These are phyloP conservation scores for Clangula hyemalis DNA, from an alignment of 2,797 vertebrate genomes.

Conservation along the genomic window DNA sequence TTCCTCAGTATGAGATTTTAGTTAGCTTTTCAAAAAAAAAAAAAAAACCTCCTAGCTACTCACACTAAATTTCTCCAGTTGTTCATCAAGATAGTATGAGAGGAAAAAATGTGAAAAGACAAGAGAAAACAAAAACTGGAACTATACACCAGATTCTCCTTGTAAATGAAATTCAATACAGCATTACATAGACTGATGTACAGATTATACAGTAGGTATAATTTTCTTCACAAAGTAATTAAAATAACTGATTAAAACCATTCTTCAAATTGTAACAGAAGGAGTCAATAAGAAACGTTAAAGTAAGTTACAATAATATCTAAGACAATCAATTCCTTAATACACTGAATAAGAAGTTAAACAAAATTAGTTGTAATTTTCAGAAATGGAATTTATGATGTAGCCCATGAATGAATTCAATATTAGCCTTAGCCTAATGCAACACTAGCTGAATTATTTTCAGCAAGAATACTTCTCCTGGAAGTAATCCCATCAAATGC, in stretches of 20 bases:
- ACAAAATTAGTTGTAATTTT: background rate
- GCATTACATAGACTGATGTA: background rate
- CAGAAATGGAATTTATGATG: background rate
- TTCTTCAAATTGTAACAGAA: background rate
- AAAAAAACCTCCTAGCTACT: background rate
- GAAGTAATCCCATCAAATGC: background rate
- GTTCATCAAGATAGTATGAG: background rate
- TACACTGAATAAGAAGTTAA: background rate
- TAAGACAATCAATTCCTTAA: background rate
- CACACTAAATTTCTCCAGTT: background rate
- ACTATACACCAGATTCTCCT: background rate
- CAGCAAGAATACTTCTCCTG: background rate
- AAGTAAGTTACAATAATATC: background rate
- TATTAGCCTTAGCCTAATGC: background rate
- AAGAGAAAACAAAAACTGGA: background rate
- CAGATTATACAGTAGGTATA: background rate
- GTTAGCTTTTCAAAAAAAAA: background rate
- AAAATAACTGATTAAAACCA: background rate
- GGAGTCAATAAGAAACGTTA: background rate
- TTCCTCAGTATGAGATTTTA: background rate
- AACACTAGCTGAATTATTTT: background rate
- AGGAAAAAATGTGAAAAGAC: background rate
- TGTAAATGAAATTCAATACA: background rate
- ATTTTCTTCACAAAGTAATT: background rate
- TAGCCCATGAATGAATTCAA: background rate